Evolutionary conservation across 1,140 invertebrate genomes (phyloP).

Genomic region (Heliconius himera): DNA sequence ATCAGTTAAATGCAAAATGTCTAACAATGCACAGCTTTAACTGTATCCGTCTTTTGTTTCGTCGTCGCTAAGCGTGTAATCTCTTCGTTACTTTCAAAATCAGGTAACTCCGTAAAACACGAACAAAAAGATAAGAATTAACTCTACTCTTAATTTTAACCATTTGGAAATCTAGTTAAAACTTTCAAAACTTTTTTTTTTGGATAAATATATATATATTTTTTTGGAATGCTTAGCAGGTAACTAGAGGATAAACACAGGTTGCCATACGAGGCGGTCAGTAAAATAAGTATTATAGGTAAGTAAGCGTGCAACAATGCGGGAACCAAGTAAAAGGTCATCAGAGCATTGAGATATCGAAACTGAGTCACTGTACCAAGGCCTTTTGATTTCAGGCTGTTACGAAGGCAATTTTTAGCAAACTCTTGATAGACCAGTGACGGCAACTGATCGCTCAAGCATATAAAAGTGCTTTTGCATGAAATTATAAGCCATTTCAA

Average conservation of each 20-base stretch:
- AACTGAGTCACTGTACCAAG: conserved; percentile 79
- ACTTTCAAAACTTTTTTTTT: neutral
- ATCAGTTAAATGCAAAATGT: conserved; percentile 9
- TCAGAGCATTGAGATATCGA: conserved; percentile 71
- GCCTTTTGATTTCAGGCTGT: conserved; percentile 67
- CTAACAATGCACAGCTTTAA: conserved; percentile 12
- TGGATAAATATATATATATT: neutral
- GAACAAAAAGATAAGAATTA: conserved; percentile 9
- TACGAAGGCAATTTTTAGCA: conserved; percentile 42
- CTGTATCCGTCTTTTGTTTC: conserved; percentile 28
- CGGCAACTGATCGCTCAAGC: conserved; percentile 15
- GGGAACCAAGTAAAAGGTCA: conserved; percentile 72
- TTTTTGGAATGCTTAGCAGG: neutral
- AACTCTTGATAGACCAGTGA: conserved; percentile 5
- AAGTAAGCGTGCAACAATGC: conserved; percentile 58
- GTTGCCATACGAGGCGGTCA: neutral
- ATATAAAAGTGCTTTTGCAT: conserved; percentile 29
- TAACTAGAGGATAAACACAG: neutral
- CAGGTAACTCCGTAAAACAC: conserved; percentile 15
- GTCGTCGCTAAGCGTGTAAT: conserved; percentile 16
- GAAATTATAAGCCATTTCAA: conserved; percentile 38
- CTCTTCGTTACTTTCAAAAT: conserved; percentile 17
- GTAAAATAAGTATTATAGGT: conserved; percentile 47
- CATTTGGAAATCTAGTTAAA: neutral
- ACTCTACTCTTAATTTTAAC: neutral